phyloP scores from a whole-genome alignment of 2,888 invertebrate genomes.

The Lysandra coridon region DNA sequence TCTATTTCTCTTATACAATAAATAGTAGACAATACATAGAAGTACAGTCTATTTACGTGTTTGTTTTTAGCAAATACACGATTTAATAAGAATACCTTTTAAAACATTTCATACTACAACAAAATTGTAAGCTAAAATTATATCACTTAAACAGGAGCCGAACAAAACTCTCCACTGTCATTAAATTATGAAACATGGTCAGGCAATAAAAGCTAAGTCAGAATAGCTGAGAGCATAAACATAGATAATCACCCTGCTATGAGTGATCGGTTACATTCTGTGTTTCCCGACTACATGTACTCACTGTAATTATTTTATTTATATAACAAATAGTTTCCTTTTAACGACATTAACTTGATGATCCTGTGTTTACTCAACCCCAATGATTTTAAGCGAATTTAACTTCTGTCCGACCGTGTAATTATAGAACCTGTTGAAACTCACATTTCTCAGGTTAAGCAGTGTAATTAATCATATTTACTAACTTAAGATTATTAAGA shows the following conservation, averaged over 20 bases:
- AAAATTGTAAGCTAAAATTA: slow-evolving; percentile 36
- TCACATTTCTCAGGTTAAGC: neutral
- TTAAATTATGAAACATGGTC: slow-evolving; percentile 41
- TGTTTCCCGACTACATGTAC: slow-evolving; percentile 56
- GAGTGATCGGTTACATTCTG: slow-evolving; percentile 57
- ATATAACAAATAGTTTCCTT: slow-evolving; percentile 67
- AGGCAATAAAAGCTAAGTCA: slow-evolving; percentile 47
- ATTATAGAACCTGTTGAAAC: neutral
- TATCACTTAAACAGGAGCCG: slow-evolving; percentile 34
- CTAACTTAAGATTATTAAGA: neutral
- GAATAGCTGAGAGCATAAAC: slow-evolving; percentile 39
- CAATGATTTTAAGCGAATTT: neutral
- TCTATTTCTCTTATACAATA: no score
- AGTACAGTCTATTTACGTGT: no score
- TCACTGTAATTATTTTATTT: slow-evolving; percentile 71
- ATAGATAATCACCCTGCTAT: slow-evolving; percentile 46
- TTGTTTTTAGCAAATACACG: no score
- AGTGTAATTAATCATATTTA: neutral
- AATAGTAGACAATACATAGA: no score
- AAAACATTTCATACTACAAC: neutral
- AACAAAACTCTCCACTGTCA: slow-evolving; percentile 35
- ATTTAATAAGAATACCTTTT: no score
- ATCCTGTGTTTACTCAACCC: slow-evolving; percentile 8
- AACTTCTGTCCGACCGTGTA: neutral
- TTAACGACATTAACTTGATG: slow-evolving; percentile 31